phyloP scores from a whole-genome alignment of 2,888 invertebrate species.

The Protonemura montana region DNA sequence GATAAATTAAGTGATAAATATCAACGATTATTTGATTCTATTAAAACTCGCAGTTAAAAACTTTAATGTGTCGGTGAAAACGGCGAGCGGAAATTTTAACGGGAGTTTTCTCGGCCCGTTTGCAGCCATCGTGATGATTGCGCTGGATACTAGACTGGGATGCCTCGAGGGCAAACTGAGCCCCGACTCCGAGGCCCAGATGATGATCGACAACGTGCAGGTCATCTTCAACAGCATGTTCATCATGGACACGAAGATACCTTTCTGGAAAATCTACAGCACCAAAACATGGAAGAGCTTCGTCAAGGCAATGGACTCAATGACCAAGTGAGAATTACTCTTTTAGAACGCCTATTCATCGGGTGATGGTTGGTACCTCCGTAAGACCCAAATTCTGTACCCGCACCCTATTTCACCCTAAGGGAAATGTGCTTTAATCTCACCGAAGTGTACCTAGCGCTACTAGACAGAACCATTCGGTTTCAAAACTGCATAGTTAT shows the following conservation, averaged over 20 bases:
- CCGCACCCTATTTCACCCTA: too few species aligned
- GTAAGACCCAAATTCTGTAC: too few species aligned
- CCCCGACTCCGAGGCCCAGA: constrained; percentile 57
- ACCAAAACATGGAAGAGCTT: constrained; percentile 56
- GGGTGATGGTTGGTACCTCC: too few species aligned
- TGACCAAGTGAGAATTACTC: constrained; percentile 57
- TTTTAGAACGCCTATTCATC: background rate
- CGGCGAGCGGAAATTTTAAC: background rate
- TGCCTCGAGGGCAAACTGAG: constrained; percentile 56
- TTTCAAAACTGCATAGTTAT: too few species aligned
- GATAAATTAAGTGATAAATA: constrained; percentile 2
- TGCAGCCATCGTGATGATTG: constrained; percentile 57
- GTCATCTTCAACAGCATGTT: constrained; percentile 54
- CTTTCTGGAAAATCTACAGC: constrained; percentile 55
- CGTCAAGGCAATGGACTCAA: constrained; percentile 57
- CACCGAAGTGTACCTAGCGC: too few species aligned
- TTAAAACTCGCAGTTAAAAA: background rate
- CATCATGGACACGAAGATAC: constrained; percentile 56
- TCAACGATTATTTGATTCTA: background rate
- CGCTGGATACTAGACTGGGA: constrained; percentile 60
- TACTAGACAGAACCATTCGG: too few species aligned
- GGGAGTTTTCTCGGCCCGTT: background rate
- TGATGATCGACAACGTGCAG: constrained; percentile 57
- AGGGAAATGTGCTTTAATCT: too few species aligned
- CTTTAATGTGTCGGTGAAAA: background rate